Evolutionary conservation across 2,113 vertebrate species (phyloP).

Genomic region (Geococcyx californianus): DNA sequence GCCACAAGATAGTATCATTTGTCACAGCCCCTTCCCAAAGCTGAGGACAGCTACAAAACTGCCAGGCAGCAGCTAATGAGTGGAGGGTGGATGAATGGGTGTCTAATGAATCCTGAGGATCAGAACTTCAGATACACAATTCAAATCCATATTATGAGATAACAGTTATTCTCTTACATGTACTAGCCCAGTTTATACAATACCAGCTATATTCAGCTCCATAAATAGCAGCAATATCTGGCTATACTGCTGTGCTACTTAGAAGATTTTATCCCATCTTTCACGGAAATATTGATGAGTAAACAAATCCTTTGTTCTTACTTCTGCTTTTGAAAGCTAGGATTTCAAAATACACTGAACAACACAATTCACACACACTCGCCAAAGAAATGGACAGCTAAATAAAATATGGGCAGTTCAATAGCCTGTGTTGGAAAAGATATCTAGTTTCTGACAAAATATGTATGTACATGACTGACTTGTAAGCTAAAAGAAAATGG

Average conservation of each 20-base stretch:
- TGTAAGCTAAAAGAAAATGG: not conserved
- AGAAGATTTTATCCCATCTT: not conserved
- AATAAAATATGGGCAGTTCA: not conserved
- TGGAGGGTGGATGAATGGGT: not conserved
- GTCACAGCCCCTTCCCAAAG: not conserved
- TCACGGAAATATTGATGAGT: slow-evolving; percentile 1
- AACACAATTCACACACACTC: not conserved
- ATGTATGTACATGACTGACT: not conserved
- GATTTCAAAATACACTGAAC: not conserved
- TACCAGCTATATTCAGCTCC: not conserved
- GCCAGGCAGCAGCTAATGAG: not conserved
- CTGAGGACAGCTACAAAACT: not conserved
- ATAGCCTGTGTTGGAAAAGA: not conserved
- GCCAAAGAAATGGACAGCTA: not conserved
- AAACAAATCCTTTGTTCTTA: not conserved
- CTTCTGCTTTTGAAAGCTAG: not conserved
- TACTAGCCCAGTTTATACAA: not conserved
- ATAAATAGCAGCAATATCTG: not conserved
- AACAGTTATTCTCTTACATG: not conserved
- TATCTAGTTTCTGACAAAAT: not conserved
- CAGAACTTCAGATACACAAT: not conserved
- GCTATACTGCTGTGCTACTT: not conserved
- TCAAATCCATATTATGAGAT: not conserved
- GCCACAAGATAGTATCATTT: not conserved
- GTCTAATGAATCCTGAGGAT: not conserved